Conservation (phyloP, 2,797 vertebrate species). For the Danio tinwini region DNA sequence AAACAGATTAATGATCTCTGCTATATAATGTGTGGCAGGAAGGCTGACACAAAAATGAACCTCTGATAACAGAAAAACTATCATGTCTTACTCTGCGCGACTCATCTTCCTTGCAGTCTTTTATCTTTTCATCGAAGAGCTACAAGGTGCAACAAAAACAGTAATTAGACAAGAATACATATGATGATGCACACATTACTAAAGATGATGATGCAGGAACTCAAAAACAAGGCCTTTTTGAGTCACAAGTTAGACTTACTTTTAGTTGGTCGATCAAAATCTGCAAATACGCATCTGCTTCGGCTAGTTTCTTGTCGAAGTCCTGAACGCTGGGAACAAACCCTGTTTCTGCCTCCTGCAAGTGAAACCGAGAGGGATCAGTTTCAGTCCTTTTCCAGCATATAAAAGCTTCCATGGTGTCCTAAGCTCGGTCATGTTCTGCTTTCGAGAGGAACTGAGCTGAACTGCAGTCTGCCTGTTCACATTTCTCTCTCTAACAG, state of each 20-base stretch:
- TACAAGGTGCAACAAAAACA: slow-evolving; percentile 64
- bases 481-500: slow-evolving; percentile 41
- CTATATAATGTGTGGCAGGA: neutral
- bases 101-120: slow-evolving; percentile 98
- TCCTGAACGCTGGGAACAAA: slow-evolving; percentile 97
- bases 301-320: slow-evolving; percentile 98
- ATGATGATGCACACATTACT: neutral
- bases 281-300: slow-evolving; percentile 97
- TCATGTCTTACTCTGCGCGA: slow-evolving; percentile 89
- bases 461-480: slow-evolving; percentile 15
- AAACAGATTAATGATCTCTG: neutral
- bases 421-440: slow-evolving; percentile 32
- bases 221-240: neutral
- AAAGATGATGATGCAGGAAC: neutral
- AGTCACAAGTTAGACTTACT: slow-evolving; percentile 74
- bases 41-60: neutral
- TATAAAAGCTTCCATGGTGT: slow-evolving; percentile 44
- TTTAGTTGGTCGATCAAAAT: slow-evolving; percentile 98
- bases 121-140: slow-evolving; percentile 99
- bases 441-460: slow-evolving; percentile 40
- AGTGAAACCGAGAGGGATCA: slow-evolving; percentile 56
- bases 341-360: slow-evolving; percentile 93
- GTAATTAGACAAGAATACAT: neutral
- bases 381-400: slow-evolving; percentile 12
- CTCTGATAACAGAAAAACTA: neutral